phyloP scores from a whole-genome alignment of 2,113 vertebrate species.

The Tenebrosternarchus preto region DNA sequence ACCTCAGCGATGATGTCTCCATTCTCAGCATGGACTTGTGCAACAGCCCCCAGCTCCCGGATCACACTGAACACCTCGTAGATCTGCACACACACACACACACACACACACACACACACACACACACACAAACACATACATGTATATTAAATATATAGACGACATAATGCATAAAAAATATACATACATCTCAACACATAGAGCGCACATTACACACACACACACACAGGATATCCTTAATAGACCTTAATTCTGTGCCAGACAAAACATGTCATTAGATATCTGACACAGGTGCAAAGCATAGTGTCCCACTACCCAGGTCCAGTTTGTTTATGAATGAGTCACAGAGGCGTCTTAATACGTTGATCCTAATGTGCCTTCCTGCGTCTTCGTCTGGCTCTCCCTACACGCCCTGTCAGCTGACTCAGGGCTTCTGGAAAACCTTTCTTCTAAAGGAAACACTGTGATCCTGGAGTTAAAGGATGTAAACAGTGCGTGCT shows the following conservation, averaged over 20 bases:
- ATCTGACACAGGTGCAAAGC: constrained; percentile 54
- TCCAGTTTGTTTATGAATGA: constrained; percentile 31
- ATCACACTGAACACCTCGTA: constrained; percentile 96
- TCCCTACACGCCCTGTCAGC: neutral
- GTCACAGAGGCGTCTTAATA: neutral
- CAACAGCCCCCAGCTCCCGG: constrained; percentile 92
- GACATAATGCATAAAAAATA: too few species aligned
- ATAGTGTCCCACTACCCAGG: constrained; percentile 33
- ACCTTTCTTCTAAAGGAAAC: constrained; percentile 40
- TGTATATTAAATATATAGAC: too few species aligned
- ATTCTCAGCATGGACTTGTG: constrained; percentile 96
- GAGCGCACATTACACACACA: too few species aligned
- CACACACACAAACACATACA: neutral
- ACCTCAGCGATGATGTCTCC: constrained; percentile 97
- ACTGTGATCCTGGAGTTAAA: constrained; percentile 1
- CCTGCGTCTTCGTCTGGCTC: neutral
- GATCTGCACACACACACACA: constrained; percentile 74
- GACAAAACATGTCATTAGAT: constrained; percentile 35
- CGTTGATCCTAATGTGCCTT: constrained; percentile 17
- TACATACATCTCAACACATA: too few species aligned
- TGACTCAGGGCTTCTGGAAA: constrained; percentile 30
- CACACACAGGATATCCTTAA: neutral
- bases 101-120: constrained; percentile 14
- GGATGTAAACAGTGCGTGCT: constrained; percentile 31
- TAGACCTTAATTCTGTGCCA: neutral